Percentiles rank a stretch among this genome's conserved stretches.
Evolutionary conservation across 1,140 invertebrate species (phyloP).

Genomic region (Drosophila tani): DNA sequence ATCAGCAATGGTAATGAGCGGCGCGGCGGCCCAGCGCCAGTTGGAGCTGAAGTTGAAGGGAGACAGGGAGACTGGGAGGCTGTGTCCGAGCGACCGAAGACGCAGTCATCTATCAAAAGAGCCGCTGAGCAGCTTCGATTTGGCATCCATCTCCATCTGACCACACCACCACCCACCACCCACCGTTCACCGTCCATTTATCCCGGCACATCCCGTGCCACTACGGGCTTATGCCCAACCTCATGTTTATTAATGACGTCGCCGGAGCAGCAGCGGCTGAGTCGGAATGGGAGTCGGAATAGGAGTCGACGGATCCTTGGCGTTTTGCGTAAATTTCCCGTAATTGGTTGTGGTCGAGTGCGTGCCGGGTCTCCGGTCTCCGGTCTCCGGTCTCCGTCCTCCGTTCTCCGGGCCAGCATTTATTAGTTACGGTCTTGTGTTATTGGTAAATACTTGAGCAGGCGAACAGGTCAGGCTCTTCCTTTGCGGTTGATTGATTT

Average conservation of each 20-base stretch:
- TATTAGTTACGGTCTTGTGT: constrained; percentile 74
- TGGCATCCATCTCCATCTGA: constrained; percentile 31
- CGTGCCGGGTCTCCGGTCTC: constrained; percentile 41
- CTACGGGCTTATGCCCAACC: constrained; percentile 35
- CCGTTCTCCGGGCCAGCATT: constrained; percentile 39
- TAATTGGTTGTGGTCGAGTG: constrained; percentile 80
- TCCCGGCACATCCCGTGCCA: constrained; percentile 40
- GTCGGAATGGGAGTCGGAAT: constrained; percentile 31
- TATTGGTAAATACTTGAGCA: constrained; percentile 74
- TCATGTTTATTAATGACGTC: constrained; percentile 79
- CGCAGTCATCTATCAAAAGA: constrained; percentile 75
- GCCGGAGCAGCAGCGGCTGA: constrained; percentile 4
- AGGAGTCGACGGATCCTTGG: constrained; percentile 44
- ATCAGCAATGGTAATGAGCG: constrained; percentile 76
- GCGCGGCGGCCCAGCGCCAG: constrained; percentile 30
- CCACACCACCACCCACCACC: constrained; percentile 3
- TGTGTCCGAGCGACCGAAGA: constrained; percentile 24
- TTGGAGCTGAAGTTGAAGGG: constrained; percentile 24
- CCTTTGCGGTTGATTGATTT: constrained; percentile 79
- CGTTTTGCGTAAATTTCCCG: constrained; percentile 75
- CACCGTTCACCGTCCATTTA: constrained; percentile 39
- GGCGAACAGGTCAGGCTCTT: constrained; percentile 9
- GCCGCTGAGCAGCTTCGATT: constrained; percentile 69
- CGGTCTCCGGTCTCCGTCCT: constrained; percentile 3
- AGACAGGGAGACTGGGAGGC: constrained; percentile 11